These are phyloP conservation scores for Rhamphomyia laevipes DNA, from an alignment of 2,888 invertebrate genomes.

Conservation along the genomic window DNA sequence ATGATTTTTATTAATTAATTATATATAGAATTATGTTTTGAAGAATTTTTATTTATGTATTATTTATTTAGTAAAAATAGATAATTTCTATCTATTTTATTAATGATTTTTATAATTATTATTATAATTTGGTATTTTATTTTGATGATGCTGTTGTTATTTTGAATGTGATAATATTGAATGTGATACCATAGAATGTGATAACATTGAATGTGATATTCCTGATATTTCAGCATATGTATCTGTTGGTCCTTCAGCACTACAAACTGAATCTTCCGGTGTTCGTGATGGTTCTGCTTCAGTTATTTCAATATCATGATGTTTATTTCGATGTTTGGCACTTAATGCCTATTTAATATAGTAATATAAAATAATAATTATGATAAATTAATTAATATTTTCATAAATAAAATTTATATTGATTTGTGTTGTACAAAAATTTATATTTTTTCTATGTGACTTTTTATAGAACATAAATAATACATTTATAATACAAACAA, in stretches of 20 bases:
- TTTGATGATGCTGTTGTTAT: neutral
- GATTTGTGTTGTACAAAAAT: too few species aligned
- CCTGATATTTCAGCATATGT: conserved; percentile 37
- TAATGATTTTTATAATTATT: too few species aligned
- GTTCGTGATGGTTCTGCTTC: conserved; percentile 74
- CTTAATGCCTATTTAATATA: conserved; percentile 59
- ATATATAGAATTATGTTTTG: too few species aligned
- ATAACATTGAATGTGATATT: conserved; percentile 35
- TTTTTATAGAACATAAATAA: too few species aligned
- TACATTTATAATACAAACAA: too few species aligned
- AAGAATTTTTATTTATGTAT: too few species aligned
- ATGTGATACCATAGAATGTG: conserved; percentile 33
- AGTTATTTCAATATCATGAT: conserved; percentile 52
- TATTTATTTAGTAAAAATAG: too few species aligned
- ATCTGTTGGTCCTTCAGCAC: conserved; percentile 68
- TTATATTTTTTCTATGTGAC: too few species aligned
- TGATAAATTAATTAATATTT: neutral
- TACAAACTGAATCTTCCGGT: conserved; percentile 84
- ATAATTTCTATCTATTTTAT: too few species aligned
- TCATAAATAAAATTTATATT: neutral
- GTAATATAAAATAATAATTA: neutral
- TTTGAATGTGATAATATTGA: conserved; percentile 31
- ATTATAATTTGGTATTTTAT: too few species aligned
- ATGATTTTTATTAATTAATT: too few species aligned
- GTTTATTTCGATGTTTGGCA: conserved; percentile 50